phyloP scores from a whole-genome alignment of 2,888 invertebrate genomes.

The Microplitis manilae region DNA sequence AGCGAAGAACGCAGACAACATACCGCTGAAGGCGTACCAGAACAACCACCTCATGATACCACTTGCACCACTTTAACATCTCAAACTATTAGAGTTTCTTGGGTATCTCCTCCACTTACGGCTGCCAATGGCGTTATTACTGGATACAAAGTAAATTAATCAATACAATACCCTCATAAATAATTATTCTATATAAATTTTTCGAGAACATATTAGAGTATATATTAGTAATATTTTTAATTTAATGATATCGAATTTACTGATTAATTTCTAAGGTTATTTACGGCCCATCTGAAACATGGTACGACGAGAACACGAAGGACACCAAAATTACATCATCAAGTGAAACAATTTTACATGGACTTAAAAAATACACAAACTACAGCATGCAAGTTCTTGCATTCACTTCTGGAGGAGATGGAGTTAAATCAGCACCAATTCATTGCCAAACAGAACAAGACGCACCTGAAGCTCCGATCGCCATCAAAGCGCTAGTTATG shows the following conservation, averaged over 20 bases:
- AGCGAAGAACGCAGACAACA: conserved; percentile 91
- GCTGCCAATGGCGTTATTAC: conserved; percentile 96
- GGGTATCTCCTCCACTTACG: conserved; percentile 93
- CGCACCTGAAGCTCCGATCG: conserved; percentile 93
- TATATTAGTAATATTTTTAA: too few relatives aligned
- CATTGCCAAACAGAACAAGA: conserved; percentile 97
- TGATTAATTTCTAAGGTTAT: conserved; percentile 75
- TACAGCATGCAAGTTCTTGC: conserved; percentile 97
- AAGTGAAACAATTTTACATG: conserved; percentile 93
- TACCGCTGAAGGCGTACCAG: conserved; percentile 95
- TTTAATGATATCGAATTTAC: too few relatives aligned
- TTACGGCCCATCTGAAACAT: conserved; percentile 91
- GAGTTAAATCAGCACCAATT: conserved; percentile 88
- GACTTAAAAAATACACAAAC: conserved; percentile 94
- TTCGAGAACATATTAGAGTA: background rate
- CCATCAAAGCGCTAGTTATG: conserved; percentile 94
- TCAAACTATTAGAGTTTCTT: conserved; percentile 93
- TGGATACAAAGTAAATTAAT: conserved; percentile 82
- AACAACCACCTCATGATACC: conserved; percentile 92
- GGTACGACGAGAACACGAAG: conserved; percentile 94
- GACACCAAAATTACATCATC: conserved; percentile 94
- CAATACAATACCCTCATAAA: background rate
- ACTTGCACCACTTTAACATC: conserved; percentile 94
- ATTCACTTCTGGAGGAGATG: conserved; percentile 95
- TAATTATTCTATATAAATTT: background rate